Conservation (phyloP, 2,888 invertebrate genomes). For the Xestia c-nigrum region DNA sequence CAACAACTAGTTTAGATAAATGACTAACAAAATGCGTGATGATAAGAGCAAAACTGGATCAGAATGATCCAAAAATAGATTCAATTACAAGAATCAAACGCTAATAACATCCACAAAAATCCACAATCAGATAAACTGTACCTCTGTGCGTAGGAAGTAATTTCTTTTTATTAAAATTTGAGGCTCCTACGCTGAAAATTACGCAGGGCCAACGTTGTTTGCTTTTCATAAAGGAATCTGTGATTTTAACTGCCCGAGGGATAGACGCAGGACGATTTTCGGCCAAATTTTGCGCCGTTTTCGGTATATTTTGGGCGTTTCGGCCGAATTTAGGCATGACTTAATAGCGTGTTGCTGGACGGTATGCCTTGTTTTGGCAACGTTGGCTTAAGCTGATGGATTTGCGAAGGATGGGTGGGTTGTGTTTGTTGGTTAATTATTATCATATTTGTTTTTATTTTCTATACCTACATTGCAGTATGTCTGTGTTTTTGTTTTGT, state of each 20-base stretch:
- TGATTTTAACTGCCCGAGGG: conserved; percentile 75
- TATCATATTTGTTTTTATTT: conserved; percentile 22
- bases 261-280: conserved; percentile 43
- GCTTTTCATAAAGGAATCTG: conserved; percentile 80
- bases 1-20: too few relatives aligned
- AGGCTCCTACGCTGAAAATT: conserved; percentile 37
- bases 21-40: too few relatives aligned
- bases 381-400: conserved; percentile 60
- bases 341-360: conserved; percentile 61
- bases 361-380: conserved; percentile 63
- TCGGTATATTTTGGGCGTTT: conserved; percentile 53
- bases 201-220: conserved; percentile 65
- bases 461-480: too few relatives aligned
- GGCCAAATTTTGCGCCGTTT: conserved; percentile 48
- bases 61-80: background rate
- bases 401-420: conserved; percentile 16
- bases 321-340: conserved; percentile 56
- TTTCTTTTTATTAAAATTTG: conserved; percentile 25
- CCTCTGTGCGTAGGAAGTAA: background rate
- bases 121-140: background rate
- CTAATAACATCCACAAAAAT: background rate
- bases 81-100: background rate
- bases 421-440: conserved; percentile 10
- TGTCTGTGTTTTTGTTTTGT: background rate
- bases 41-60: background rate